phyloP scores from a whole-genome alignment of 2,113 vertebrate species.

The Gambusia affinis region DNA sequence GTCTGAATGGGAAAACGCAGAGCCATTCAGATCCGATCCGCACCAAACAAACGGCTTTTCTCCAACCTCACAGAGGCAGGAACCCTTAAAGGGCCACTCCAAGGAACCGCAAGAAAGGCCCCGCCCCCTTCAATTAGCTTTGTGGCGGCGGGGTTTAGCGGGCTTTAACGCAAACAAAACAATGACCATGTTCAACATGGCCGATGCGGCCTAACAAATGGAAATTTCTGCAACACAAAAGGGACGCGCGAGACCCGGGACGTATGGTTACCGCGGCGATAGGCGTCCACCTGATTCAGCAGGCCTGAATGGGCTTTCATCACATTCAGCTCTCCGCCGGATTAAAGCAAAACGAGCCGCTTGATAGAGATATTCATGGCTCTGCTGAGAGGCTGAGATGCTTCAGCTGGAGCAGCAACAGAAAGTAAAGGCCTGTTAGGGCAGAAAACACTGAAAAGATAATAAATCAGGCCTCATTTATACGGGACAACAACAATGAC shows the following conservation, averaged over 20 bases:
- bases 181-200: constrained; percentile 72
- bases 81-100: constrained; percentile 75
- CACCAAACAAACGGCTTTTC: constrained; percentile 77
- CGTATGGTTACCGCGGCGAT: constrained; percentile 57
- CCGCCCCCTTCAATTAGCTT: constrained; percentile 76
- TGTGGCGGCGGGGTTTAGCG: constrained; percentile 79
- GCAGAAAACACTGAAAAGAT: not conserved
- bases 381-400: not conserved
- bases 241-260: constrained; percentile 39
- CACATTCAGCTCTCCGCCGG: constrained; percentile 33
- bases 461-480: not conserved
- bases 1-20: constrained; percentile 68
- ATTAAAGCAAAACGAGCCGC: constrained; percentile 11
- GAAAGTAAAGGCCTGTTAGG: not conserved
- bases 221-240: constrained; percentile 68
- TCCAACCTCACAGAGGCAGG: constrained; percentile 63
- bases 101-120: constrained; percentile 67
- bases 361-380: not conserved
- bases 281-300: constrained; percentile 67
- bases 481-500: not conserved
- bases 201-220: constrained; percentile 73
- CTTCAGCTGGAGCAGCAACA: not conserved
- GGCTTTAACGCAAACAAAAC: constrained; percentile 77
- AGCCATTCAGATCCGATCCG: constrained; percentile 73
- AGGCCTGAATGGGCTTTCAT: constrained; percentile 36